These are phyloP conservation scores for Atherinosoma microstoma DNA, from an alignment of 2,797 vertebrate species.

Conservation along the genomic window DNA sequence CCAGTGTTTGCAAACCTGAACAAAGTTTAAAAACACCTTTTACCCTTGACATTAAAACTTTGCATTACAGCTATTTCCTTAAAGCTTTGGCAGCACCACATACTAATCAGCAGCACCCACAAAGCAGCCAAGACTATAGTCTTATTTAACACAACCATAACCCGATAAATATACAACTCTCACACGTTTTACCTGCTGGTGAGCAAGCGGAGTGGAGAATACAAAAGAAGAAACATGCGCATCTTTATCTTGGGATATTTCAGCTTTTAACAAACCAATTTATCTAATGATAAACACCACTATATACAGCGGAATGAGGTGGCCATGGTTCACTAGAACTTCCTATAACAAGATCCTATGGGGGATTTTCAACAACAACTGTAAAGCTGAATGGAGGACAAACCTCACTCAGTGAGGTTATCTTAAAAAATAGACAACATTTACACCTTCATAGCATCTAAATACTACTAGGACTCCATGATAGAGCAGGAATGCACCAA, in stretches of 20 bases:
- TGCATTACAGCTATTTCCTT: constrained; percentile 57
- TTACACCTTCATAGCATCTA: constrained; percentile 28
- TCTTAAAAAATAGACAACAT: constrained; percentile 14
- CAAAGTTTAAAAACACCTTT: constrained; percentile 31
- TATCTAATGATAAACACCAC: constrained; percentile 6
- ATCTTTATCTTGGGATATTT: constrained; percentile 70
- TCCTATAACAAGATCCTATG: constrained; percentile 6
- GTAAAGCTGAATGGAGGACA: neutral
- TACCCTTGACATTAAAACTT: constrained; percentile 44
- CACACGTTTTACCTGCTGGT: constrained; percentile 46
- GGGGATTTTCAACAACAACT: constrained; percentile 2
- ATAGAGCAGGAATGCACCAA: constrained; percentile 33
- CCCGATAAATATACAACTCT: constrained; percentile 44
- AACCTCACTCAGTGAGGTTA: constrained; percentile 34
- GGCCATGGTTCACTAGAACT: constrained; percentile 4
- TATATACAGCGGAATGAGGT: constrained; percentile 12
- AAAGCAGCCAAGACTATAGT: constrained; percentile 53
- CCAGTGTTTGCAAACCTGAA: constrained; percentile 70
- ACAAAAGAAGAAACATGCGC: constrained; percentile 39
- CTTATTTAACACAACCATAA: constrained; percentile 22
- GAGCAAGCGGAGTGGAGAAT: constrained; percentile 55
- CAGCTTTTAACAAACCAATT: constrained; percentile 12
- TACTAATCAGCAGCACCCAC: constrained; percentile 61
- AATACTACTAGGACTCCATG: constrained; percentile 28
- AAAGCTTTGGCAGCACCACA: constrained; percentile 74